phyloP scores from a whole-genome alignment of 2,113 vertebrate species.

The Solea senegalensis region DNA sequence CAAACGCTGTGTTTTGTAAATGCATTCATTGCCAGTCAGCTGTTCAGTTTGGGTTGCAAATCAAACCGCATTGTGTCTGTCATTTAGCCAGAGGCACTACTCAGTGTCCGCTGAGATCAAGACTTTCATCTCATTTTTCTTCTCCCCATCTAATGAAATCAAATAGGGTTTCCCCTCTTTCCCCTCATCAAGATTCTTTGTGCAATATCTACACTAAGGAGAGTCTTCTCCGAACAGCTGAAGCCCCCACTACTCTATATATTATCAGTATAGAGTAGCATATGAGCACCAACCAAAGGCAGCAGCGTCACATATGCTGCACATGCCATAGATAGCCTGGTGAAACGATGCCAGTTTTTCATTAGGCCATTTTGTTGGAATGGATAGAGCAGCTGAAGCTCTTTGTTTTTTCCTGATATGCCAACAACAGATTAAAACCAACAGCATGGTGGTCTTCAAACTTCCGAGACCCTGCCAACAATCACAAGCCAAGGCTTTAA shows the following conservation, averaged over 20 bases:
- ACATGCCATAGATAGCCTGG: slow-evolving; percentile 69
- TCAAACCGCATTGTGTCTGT: slow-evolving; percentile 84
- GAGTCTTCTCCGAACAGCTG: slow-evolving; percentile 80
- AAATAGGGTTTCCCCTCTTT: slow-evolving; percentile 81
- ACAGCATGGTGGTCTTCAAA: slow-evolving; percentile 66
- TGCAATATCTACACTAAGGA: slow-evolving; percentile 82
- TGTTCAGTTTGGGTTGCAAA: slow-evolving; percentile 76
- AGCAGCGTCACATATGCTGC: slow-evolving; percentile 75
- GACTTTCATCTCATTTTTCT: slow-evolving; percentile 93
- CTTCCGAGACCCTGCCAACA: slow-evolving; percentile 71
- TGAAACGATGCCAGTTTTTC: slow-evolving; percentile 74
- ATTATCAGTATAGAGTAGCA: slow-evolving; percentile 73
- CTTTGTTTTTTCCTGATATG: slow-evolving; percentile 44
- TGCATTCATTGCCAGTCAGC: slow-evolving; percentile 70
- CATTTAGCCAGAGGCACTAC: slow-evolving; percentile 88
- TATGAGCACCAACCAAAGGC: slow-evolving; percentile 79
- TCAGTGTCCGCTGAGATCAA: slow-evolving; percentile 91
- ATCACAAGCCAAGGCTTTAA: slow-evolving; percentile 49
- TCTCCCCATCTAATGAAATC: slow-evolving; percentile 88
- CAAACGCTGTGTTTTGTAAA: slow-evolving; percentile 65
- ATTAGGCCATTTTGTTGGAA: slow-evolving; percentile 64
- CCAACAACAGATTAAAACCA: slow-evolving; percentile 74
- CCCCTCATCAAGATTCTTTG: slow-evolving; percentile 80
- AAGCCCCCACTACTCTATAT: slow-evolving; percentile 67
- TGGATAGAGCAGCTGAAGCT: slow-evolving; percentile 73